These are phyloP conservation scores for Agrochola circellaris DNA, from an alignment of 2,888 invertebrate species.

Conservation along the genomic window DNA sequence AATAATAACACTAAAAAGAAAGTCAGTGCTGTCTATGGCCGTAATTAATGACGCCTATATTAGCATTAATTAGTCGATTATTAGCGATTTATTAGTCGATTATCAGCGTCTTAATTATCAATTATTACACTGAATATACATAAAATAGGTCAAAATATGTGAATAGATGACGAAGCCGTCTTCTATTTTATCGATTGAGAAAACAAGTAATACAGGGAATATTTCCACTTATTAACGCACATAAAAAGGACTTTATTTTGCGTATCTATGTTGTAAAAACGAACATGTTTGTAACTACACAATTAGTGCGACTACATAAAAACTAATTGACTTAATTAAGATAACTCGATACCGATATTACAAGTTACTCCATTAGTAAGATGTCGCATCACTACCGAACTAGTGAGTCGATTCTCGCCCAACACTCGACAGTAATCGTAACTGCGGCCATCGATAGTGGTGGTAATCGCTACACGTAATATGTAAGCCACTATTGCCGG, in stretches of 20 bases:
- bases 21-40: slow-evolving; percentile 25
- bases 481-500: slow-evolving; percentile 34
- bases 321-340: slow-evolving; percentile 65
- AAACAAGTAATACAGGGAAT: slow-evolving; percentile 39
- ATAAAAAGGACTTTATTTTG: slow-evolving; percentile 53
- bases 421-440: slow-evolving; percentile 50
- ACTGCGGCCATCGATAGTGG: slow-evolving; percentile 46
- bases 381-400: slow-evolving; percentile 59
- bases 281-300: slow-evolving; percentile 53
- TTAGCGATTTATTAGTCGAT: slow-evolving; percentile 46
- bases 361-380: slow-evolving; percentile 59
- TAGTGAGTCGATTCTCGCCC: slow-evolving; percentile 58
- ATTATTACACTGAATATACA: slow-evolving; percentile 21
- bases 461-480: slow-evolving; percentile 57
- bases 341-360: slow-evolving; percentile 57
- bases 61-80: slow-evolving; percentile 45
- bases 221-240: slow-evolving; percentile 35
- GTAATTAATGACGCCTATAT: slow-evolving; percentile 32
- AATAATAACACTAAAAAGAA: slow-evolving; percentile 56
- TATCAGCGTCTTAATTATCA: slow-evolving; percentile 31
- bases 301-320: slow-evolving; percentile 60
- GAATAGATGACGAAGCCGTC: slow-evolving; percentile 21
- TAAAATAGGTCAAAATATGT: slow-evolving; percentile 24
- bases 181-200: slow-evolving; percentile 27
- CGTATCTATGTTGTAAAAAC: slow-evolving; percentile 40